Evolutionary conservation across 1,140 invertebrate species (phyloP), one percentile per base, ranked within the genome.

Genomic region (Caenorhabditis remanei): DNA sequence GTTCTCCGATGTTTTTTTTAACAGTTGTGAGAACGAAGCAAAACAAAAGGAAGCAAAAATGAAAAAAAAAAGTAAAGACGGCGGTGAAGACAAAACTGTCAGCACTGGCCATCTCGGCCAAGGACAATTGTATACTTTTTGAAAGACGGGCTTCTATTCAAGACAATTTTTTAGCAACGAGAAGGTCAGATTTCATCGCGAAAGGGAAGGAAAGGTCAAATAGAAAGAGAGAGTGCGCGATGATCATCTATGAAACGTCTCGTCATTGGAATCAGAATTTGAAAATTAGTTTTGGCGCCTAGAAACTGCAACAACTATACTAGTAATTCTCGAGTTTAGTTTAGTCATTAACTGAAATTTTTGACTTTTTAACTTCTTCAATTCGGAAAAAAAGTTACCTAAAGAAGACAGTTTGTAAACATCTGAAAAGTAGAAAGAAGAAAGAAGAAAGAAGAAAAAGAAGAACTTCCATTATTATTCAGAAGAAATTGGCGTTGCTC

Each of bases 11-110:
- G 21, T 21, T 83, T 83, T 83, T 41, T 58, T 61, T 21, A 48
- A 46, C 82, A 46, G 21, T 58, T 41, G 24, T 4, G 43, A 84
- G 46, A 84, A 58, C 7, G 32, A 84, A 84, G 21, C 82, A 48
- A 56, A 61, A 84, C 53, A 48, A 61, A 84, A 43, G 50, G n/a
- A n/a, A 84, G 14, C 32, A 32, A 32, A 84, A 19, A 48, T 46
- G 14, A 11, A 79, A 84, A n/a, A 83, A 58, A 83, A 48, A 11
- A 46, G 53, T 43, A 8, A 14, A 7, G 40, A 41, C 14, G 46
- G 21, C 71, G n/a, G 71, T 4, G 9, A 24, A 14, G 46, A 79
- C n/a, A 50, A 50, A n/a, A 79, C 43, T 46, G 41, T 46, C 21
- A 41, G 32, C 65, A 46, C 11, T 46, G 65, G 16, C 21, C 46